phyloP scores from a whole-genome alignment of 2,797 vertebrate species.

The Eutrigla gurnardus region DNA sequence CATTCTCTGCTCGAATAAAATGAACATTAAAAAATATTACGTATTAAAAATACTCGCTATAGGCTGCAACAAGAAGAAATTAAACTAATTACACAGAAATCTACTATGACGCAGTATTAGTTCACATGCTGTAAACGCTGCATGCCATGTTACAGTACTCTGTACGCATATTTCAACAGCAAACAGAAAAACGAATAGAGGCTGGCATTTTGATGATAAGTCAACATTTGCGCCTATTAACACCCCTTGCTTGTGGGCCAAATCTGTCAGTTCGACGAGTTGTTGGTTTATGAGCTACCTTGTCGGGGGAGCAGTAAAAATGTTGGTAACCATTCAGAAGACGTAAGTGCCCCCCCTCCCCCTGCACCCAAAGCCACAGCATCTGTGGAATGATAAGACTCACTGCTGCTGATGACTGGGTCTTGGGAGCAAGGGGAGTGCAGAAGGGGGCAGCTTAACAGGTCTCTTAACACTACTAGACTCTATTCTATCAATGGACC shows the following conservation, averaged over 20 bases:
- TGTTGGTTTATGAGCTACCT: conserved; percentile 71
- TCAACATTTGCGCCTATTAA: conserved; percentile 60
- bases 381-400: conserved; percentile 64
- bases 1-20: conserved; percentile 23
- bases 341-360: conserved; percentile 51
- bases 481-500: conserved; percentile 58
- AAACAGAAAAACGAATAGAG: conserved; percentile 47
- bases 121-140: conserved; percentile 27
- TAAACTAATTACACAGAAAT: background rate
- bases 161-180: conserved; percentile 30
- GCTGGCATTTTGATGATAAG: conserved; percentile 66
- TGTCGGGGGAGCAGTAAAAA: conserved; percentile 69
- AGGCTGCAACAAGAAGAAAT: background rate
- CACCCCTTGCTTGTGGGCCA: conserved; percentile 48
- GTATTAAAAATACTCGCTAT: background rate
- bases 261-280: conserved; percentile 61
- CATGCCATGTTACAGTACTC: conserved; percentile 29
- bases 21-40: background rate
- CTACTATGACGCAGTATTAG: background rate
- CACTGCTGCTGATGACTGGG: conserved; percentile 51
- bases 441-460: conserved; percentile 69
- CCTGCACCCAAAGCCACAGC: conserved; percentile 46
- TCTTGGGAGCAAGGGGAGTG: conserved; percentile 49
- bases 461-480: conserved; percentile 54
- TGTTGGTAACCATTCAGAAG: conserved; percentile 65